phyloP scores from a whole-genome alignment of 2,797 vertebrate genomes.

The Chiroxiphia lanceolata region DNA sequence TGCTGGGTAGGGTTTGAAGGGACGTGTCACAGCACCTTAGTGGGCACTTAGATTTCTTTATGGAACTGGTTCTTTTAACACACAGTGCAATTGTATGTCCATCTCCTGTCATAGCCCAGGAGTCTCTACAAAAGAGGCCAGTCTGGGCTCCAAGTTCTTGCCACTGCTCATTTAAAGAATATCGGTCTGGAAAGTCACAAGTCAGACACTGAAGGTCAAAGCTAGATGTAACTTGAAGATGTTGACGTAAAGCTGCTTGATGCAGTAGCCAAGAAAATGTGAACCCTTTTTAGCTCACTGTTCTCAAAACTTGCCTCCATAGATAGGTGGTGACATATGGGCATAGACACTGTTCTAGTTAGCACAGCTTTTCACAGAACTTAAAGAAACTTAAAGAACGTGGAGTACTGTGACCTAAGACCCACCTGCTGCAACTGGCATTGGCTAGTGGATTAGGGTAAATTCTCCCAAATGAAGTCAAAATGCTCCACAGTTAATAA shows the following conservation, averaged over 20 bases:
- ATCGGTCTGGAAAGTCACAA: not conserved
- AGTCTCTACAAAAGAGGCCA: not conserved
- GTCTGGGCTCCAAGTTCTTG: not conserved
- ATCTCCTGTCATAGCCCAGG: not conserved
- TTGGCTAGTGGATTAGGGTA: not conserved
- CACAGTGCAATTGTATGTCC: not conserved
- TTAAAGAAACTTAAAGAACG: not conserved
- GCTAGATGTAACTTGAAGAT: conserved; percentile 45
- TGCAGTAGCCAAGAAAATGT: conserved; percentile 20
- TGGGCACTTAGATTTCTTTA: not conserved
- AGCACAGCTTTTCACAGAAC: not conserved
- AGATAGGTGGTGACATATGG: not conserved
- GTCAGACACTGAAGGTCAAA: conserved; percentile 30
- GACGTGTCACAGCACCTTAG: not conserved
- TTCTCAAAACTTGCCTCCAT: not conserved
- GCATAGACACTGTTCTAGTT: not conserved
- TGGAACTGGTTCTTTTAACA: not conserved
- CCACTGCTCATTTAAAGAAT: not conserved
- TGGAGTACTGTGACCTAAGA: not conserved
- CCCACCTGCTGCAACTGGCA: not conserved
- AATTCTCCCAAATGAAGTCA: not conserved
- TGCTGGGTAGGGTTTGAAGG: not conserved
- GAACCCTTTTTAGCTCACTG: conserved; percentile 8
- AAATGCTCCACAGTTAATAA: not conserved
- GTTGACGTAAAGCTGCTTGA: conserved; percentile 18